Evolutionary conservation across 1,140 invertebrate genomes (phyloP).

Genomic region (Argopecten irradians): DNA sequence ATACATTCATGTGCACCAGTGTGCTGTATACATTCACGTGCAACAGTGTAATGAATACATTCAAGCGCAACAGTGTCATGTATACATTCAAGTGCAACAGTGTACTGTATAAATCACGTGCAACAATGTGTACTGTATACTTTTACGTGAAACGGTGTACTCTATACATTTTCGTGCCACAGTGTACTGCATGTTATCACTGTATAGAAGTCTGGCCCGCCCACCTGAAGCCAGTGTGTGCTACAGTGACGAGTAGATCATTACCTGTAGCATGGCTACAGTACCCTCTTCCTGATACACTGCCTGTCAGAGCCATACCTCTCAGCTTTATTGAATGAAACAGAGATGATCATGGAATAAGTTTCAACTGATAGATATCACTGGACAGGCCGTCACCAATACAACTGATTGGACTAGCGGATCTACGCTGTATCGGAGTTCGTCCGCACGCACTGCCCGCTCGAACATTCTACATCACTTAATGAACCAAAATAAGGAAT

Average conservation of each 20-base stretch:
- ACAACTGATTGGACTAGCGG: background rate
- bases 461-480: background rate
- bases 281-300: background rate
- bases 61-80: too few relatives aligned
- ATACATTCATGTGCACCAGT: too few relatives aligned
- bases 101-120: too few relatives aligned
- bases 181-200: background rate
- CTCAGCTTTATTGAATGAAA: slow-evolving; percentile 7
- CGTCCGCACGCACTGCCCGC: background rate
- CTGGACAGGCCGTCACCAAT: background rate
- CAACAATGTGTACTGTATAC: too few relatives aligned
- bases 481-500: slow-evolving; percentile 7
- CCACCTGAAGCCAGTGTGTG: background rate
- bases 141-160: too few relatives aligned
- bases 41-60: too few relatives aligned
- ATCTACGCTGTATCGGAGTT: background rate
- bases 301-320: background rate
- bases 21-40: too few relatives aligned
- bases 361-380: background rate
- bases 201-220: background rate
- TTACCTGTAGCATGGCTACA: background rate
- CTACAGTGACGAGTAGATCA: background rate
- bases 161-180: too few relatives aligned
- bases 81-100: too few relatives aligned
- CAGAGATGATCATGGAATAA: background rate